Base-by-base conservation (phyloP, 2,797 vertebrate species). In the Pangasius mekongensis region DNA sequence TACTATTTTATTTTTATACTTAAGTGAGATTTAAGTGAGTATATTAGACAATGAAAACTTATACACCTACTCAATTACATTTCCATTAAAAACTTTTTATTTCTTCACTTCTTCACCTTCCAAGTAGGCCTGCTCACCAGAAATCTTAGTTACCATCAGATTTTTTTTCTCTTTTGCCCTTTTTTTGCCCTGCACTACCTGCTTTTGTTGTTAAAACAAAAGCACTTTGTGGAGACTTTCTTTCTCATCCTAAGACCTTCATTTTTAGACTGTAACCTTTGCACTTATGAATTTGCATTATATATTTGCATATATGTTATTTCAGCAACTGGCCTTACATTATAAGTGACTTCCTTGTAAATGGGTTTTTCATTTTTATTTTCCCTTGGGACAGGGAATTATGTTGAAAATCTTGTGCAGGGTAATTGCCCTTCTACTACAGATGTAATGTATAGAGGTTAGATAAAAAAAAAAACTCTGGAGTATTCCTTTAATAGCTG, bases 401-500 rank as follows among this genome's bases (percentile, higher is more conserved):
- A 60, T 62, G 56, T 62, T 0, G 33, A 43, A 43, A 62, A 62
- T 43, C 56, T 49, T 47, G 6, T 9, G 58, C 58, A 66, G 7
- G 5, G 60, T 64, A 64, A 83, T 67, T 83, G 81, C 39, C 39
- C 33, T 20, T 52, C 18, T 7, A 18, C 27, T 52, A 33, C 10
- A 84, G 43, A 67, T 84, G 64, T 3, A 66, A 67, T 84, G 10
- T 30, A 52, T 67, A 52, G n/a, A 49, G 20, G 67, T 33, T 67
- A 84, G 22, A 52, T 52, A 6, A 10, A 62, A 8, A 27, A n/a
- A 49, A 30, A 18, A 62, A 1, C 22, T 16, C 27, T 30, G 62
- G 27, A 64, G 60, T 64, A 66, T 83, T 49, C 16, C 36, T 83
- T 86, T 90, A 89, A 84, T 81, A 36, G 54, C 24, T 60, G 58